Conservation (phyloP, 2,888 invertebrate species). For the Octodonta nipae region DNA sequence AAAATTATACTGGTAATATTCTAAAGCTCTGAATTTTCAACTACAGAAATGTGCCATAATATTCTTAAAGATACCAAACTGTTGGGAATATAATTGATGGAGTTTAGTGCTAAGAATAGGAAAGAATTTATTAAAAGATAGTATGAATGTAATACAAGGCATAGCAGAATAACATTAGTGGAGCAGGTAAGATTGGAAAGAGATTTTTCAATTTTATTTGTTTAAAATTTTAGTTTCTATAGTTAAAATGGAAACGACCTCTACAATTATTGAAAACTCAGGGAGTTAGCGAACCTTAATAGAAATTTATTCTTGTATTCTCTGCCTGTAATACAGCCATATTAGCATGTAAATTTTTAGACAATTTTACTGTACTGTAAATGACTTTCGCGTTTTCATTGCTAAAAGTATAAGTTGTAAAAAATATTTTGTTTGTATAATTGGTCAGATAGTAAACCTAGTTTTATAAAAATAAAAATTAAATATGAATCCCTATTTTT, state of each 20-base stretch:
- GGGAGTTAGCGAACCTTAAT: slow-evolving; percentile 14
- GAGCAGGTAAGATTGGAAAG: neutral
- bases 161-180: too few relatives aligned
- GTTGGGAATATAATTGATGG: too few relatives aligned
- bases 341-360: slow-evolving; percentile 18
- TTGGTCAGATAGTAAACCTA: neutral
- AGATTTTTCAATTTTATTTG: neutral
- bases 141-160: too few relatives aligned
- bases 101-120: too few relatives aligned
- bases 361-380: slow-evolving; percentile 4
- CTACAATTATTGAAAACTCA: slow-evolving; percentile 10
- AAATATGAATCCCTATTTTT: slow-evolving; percentile 29
- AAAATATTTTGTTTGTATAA: neutral
- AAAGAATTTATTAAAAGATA: too few relatives aligned
- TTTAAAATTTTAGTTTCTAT: neutral
- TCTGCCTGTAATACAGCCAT: slow-evolving; percentile 24
- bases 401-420: neutral
- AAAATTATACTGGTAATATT: too few relatives aligned
- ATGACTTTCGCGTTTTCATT: slow-evolving; percentile 3
- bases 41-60: too few relatives aligned
- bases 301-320: slow-evolving; percentile 7
- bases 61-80: too few relatives aligned
- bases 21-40: too few relatives aligned
- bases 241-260: slow-evolving; percentile 1
- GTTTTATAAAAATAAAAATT: neutral